phyloP scores from a whole-genome alignment of 2,797 vertebrate species.

The Propithecus perrieri region DNA sequence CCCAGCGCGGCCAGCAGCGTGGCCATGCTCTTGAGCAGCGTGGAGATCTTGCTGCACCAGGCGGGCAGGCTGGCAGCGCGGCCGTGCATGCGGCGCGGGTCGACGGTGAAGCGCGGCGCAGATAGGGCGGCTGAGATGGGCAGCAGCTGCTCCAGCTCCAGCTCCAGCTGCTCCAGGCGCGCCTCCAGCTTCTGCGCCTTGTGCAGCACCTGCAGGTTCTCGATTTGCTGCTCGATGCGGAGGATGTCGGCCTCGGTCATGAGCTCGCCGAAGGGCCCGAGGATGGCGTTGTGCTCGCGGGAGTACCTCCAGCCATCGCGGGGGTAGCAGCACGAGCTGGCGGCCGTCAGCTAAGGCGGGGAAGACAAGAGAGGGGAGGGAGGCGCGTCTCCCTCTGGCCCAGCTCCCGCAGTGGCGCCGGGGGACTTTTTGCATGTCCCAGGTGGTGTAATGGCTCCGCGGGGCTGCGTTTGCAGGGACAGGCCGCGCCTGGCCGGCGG shows the following conservation, averaged over 20 bases:
- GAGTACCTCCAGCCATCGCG: constrained; percentile 93
- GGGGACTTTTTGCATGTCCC: constrained; percentile 90
- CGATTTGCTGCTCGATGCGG: constrained; percentile 95
- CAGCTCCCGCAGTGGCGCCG: constrained; percentile 80
- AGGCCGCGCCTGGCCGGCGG: not conserved
- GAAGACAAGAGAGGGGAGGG: constrained; percentile 85
- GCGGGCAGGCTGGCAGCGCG: constrained; percentile 91
- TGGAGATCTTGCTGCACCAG: constrained; percentile 92
- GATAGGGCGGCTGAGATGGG: constrained; percentile 88
- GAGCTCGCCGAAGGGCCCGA: constrained; percentile 94
- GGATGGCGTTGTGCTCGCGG: constrained; percentile 89
- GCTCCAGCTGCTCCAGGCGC: constrained; percentile 90
- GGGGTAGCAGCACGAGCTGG: constrained; percentile 88
- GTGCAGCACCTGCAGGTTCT: constrained; percentile 96
- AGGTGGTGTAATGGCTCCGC: constrained; percentile 93
- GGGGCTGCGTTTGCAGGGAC: not conserved
- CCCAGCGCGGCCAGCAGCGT: constrained; percentile 90
- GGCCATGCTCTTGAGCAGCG: constrained; percentile 91
- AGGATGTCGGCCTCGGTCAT: constrained; percentile 95
- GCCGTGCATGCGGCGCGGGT: constrained; percentile 92
- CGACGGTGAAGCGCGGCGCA: constrained; percentile 89
- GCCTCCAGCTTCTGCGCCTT: constrained; percentile 92
- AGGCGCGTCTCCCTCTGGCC: constrained; percentile 88
- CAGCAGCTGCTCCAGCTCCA: constrained; percentile 91
- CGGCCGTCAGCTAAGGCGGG: constrained; percentile 92